phyloP scores from a whole-genome alignment of 2,888 invertebrate species.

The Apantesis nais region DNA sequence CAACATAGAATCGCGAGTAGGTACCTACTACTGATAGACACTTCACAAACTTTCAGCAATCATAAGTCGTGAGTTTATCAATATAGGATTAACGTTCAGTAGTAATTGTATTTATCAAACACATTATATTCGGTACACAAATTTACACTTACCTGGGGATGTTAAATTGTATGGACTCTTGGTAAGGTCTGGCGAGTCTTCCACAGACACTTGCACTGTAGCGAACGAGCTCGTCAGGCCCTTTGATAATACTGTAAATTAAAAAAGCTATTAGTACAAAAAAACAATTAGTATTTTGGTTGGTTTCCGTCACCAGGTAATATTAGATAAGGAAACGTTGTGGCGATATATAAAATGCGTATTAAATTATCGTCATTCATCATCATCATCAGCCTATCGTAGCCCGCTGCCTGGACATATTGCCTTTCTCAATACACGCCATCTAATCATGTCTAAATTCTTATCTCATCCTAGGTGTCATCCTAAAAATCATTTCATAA shows the following conservation, averaged over 20 bases:
- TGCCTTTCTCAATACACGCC: no score
- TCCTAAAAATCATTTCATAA: no score
- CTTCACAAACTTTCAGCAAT: neutral
- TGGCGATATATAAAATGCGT: neutral
- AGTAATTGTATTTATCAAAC: neutral
- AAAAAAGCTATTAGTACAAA: neutral
- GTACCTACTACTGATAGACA: no score
- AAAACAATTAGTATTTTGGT: neutral
- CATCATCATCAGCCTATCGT: no score
- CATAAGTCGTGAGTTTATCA: neutral
- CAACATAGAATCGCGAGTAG: no score
- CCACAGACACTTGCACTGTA: conserved; percentile 90
- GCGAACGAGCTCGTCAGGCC: conserved; percentile 90
- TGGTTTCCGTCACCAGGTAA: neutral
- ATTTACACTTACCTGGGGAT: conserved; percentile 86
- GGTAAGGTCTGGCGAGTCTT: conserved; percentile 94
- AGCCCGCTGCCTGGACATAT: no score
- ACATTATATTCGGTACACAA: neutral
- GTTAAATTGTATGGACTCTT: conserved; percentile 92
- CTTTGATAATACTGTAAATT: conserved; percentile 87
- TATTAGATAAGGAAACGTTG: neutral
- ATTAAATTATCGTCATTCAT: no score
- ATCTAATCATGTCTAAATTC: neutral
- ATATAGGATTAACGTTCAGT: neutral
- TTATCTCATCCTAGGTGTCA: no score